A percentile compares a stretch with the other conserved stretches of the same genome.
Evolutionary conservation across 1,140 invertebrate genomes (phyloP).

Genomic region (Drosophila mojavensis): DNA sequence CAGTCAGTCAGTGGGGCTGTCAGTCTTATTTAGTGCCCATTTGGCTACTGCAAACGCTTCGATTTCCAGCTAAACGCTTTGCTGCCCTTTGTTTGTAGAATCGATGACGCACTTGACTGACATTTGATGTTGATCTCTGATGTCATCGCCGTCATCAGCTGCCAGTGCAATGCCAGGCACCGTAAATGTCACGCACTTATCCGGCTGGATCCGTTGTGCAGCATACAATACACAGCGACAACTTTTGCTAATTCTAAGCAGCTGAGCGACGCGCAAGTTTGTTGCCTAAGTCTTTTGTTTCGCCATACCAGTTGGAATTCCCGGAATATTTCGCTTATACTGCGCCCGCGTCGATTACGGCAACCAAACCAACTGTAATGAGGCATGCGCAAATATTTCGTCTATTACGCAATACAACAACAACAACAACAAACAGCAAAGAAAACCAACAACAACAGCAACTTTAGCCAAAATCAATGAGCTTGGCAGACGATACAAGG

Average conservation of each 20-base stretch:
- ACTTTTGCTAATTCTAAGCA: slow-evolving; percentile 45
- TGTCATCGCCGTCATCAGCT: slow-evolving; percentile 38
- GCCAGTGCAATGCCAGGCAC: slow-evolving; percentile 33
- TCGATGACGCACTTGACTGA: slow-evolving; percentile 74
- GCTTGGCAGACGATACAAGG: slow-evolving; percentile 54
- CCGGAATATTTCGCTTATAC: slow-evolving; percentile 69
- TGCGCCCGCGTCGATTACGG: slow-evolving; percentile 63
- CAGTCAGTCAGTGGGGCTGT: slow-evolving; percentile 44
- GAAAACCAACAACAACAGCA: slow-evolving; percentile 40
- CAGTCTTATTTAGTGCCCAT: slow-evolving; percentile 56
- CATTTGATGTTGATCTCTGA: slow-evolving; percentile 63
- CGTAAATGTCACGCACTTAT: slow-evolving; percentile 64
- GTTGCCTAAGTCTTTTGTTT: slow-evolving; percentile 80
- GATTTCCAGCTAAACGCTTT: slow-evolving; percentile 55
- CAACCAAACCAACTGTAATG: slow-evolving; percentile 75
- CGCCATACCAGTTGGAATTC: slow-evolving; percentile 54
- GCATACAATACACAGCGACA: background rate
- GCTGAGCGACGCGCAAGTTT: slow-evolving; percentile 41
- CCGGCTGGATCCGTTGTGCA: slow-evolving; percentile 12
- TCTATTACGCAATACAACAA: slow-evolving; percentile 66
- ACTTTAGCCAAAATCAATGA: slow-evolving; percentile 73
- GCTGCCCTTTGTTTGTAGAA: slow-evolving; percentile 63
- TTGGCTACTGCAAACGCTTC: slow-evolving; percentile 49
- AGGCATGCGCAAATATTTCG: slow-evolving; percentile 81
- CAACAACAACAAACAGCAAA: slow-evolving; percentile 38